Percentiles rank a stretch among this genome's conserved stretches.
Conservation (phyloP, 2,888 invertebrate species). For the Dromius quadrimaculatus region DNA sequence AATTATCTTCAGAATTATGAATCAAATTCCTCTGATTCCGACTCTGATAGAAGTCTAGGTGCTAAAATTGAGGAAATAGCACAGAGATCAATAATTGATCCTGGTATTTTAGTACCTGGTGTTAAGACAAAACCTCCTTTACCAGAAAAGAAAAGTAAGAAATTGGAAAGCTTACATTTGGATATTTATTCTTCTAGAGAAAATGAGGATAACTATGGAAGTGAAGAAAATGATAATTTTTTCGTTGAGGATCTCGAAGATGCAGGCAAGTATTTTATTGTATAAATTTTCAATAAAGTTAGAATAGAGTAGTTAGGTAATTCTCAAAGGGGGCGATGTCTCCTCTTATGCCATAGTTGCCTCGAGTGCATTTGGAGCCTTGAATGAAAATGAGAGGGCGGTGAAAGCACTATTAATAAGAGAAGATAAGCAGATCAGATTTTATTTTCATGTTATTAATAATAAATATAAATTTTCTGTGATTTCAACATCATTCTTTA, state of each 20-base stretch:
- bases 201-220: slow-evolving; percentile 57
- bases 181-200: slow-evolving; percentile 19
- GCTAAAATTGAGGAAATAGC: slow-evolving; percentile 51
- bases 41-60: slow-evolving; percentile 51
- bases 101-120: slow-evolving; percentile 60
- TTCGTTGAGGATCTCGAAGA: slow-evolving; percentile 43
- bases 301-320: too few relatives aligned
- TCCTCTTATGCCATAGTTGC: too few relatives aligned
- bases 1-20: slow-evolving; percentile 15
- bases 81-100: slow-evolving; percentile 20
- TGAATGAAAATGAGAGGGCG: too few relatives aligned
- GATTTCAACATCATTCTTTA: too few relatives aligned
- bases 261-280: slow-evolving; percentile 26
- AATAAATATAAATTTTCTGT: too few relatives aligned
- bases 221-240: slow-evolving; percentile 8
- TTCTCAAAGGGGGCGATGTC: too few relatives aligned
- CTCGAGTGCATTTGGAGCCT: too few relatives aligned
- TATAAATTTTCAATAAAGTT: too few relatives aligned
- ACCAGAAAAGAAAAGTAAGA: slow-evolving; percentile 59
- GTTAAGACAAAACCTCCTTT: slow-evolving; percentile 64
- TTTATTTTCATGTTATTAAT: too few relatives aligned
- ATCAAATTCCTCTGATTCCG: slow-evolving; percentile 14
- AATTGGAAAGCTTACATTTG: slow-evolving; percentile 18
- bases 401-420: too few relatives aligned
- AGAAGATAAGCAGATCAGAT: too few relatives aligned